Evolutionary conservation across 2,797 vertebrate genomes (phyloP), one percentile per base, ranked within the genome.

Genomic region (Argya squamiceps): DNA sequence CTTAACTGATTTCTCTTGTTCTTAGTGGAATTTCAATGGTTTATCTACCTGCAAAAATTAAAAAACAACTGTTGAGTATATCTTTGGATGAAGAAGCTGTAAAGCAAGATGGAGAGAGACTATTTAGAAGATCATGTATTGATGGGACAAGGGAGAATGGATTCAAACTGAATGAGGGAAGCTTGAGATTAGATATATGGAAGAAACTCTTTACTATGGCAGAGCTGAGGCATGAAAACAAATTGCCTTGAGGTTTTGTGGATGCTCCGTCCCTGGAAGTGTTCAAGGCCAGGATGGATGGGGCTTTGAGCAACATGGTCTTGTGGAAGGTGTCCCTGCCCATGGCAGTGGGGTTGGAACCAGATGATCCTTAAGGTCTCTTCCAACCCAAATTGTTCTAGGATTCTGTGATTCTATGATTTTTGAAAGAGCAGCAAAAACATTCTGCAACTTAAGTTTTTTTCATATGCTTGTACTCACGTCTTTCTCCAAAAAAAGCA

Each of bases 71-170:
- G 23, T 32, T 88, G 63, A 92, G 53, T 86, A 36, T 36, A 87
- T 73, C 60, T 87, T 97, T 95, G 80, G 52, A 92, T 68, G 91
- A 44, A 71, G 53, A 52, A 92, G 44, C 19, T 83, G 52, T 86
- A 84, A 60, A 55, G 22, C n/a, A 53, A 59, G 12, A 47, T 60
- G 12, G 32, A 74, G 60, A 60, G 21, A 60, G 26, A 47, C 30
- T 27, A 53, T 67, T 74, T 41, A 27, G 47, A 47, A 36, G 26
- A 56, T 19, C 12, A 10, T 8, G 2, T 34, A 41, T 18, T 16
- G 55, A 47, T 16, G 20, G 9, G 12, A 53, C 10, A 22, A 47
- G 34, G 19, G 39, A 21, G 41, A 44, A 52, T 39, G 16, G 17
- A 44, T 39, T 65, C 60, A 59, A 59, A 46, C 20, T 8, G 21